These are phyloP conservation scores for Intellagama lesueurii DNA, from an alignment of 2,797 vertebrate genomes.

Conservation along the genomic window DNA sequence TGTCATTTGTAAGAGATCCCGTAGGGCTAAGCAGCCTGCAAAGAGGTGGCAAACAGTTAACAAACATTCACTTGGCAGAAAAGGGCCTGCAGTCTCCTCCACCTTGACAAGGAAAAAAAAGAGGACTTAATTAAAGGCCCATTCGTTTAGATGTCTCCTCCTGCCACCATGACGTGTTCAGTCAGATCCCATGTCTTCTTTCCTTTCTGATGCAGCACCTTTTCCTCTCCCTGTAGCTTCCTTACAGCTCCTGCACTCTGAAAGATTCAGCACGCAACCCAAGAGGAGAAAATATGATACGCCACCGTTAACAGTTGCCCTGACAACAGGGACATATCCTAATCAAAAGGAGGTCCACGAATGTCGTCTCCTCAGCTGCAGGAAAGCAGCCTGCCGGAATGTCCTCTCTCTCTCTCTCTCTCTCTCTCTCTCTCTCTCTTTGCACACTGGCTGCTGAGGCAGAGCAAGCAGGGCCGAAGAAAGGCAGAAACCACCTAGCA, in stretches of 20 bases:
- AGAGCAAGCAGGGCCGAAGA: neutral
- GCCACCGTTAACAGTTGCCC: constrained; percentile 82
- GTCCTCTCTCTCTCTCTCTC: constrained; percentile 34
- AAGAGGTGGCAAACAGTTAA: constrained; percentile 76
- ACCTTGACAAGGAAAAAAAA: constrained; percentile 70
- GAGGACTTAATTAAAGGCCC: constrained; percentile 59
- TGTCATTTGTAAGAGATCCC: constrained; percentile 79
- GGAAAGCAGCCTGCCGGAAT: constrained; percentile 63
- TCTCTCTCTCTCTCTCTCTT: too few relatives aligned
- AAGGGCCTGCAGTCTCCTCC: constrained; percentile 66
- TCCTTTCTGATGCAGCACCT: constrained; percentile 65
- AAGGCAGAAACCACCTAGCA: constrained; percentile 46
- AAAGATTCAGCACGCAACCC: constrained; percentile 82
- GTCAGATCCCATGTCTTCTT: constrained; percentile 61
- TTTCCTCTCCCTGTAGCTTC: constrained; percentile 44
- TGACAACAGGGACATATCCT: constrained; percentile 85
- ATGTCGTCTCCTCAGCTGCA: constrained; percentile 68
- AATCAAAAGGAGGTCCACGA: constrained; percentile 67
- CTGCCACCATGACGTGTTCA: constrained; percentile 64
- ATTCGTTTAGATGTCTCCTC: constrained; percentile 56
- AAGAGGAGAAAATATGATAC: constrained; percentile 79
- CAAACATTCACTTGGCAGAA: constrained; percentile 73
- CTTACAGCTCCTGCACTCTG: constrained; percentile 66
- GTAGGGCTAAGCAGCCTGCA: constrained; percentile 68
- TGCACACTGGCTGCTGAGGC: constrained; percentile 15